phyloP scores from a whole-genome alignment of 2,113 vertebrate genomes.

The Aldabrachelys gigantea region DNA sequence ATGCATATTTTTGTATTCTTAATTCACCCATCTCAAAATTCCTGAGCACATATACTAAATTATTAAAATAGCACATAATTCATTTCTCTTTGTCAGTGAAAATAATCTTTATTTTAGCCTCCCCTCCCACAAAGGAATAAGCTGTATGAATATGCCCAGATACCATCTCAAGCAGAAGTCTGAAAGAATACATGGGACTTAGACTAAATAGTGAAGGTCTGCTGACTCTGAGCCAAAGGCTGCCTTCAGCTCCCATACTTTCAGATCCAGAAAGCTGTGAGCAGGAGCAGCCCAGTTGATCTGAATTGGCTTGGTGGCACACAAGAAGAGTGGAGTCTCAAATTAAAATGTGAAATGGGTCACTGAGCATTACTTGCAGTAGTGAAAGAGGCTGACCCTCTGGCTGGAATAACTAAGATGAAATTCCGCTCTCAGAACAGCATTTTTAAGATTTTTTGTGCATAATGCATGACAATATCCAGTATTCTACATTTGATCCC shows the following conservation, averaged over 20 bases:
- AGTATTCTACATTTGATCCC: not conserved
- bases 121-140: slow-evolving; percentile 49
- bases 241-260: rapidly evolving
- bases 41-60: not conserved
- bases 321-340: not conserved
- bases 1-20: not conserved
- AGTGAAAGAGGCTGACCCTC: not conserved
- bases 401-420: not conserved
- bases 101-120: slow-evolving; percentile 1
- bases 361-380: not conserved
- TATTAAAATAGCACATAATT: not conserved
- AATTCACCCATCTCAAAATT: not conserved
- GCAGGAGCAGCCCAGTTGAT: not conserved
- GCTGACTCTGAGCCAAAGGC: not conserved
- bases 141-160: rapidly evolving
- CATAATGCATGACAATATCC: not conserved
- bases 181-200: rapidly evolving
- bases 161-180: not conserved
- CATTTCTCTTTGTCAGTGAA: not conserved
- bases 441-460: not conserved
- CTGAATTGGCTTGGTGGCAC: not conserved
- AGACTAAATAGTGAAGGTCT: not conserved
- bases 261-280: not conserved
- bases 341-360: slow-evolving; percentile 29
- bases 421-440: not conserved